phyloP scores from a whole-genome alignment of 2,113 vertebrate genomes.

The Fukomys damarensis region DNA sequence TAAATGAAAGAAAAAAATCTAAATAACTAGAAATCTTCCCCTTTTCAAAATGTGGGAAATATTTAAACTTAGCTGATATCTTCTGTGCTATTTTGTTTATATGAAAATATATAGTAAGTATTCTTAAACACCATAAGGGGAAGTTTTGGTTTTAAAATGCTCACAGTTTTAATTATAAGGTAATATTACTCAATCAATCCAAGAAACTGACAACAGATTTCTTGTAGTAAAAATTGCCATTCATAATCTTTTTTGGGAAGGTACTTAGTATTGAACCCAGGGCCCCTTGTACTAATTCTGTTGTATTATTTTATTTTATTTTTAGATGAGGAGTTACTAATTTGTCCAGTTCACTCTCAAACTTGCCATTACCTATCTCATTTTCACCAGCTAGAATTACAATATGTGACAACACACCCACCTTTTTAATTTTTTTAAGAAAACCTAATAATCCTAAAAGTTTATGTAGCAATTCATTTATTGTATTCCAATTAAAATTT shows the following conservation, averaged over 20 bases:
- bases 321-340: neutral
- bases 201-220: neutral
- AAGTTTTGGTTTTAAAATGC: neutral
- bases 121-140: neutral
- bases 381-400: neutral
- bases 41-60: neutral
- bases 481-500: neutral
- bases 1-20: neutral
- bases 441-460: neutral
- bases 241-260: neutral
- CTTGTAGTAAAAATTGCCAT: neutral
- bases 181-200: neutral
- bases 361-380: neutral
- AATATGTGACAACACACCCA: neutral
- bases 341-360: neutral
- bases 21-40: neutral
- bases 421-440: neutral
- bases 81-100: neutral
- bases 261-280: neutral
- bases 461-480: neutral
- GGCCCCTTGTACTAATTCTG: neutral
- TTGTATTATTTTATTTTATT: neutral
- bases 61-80: rapidly evolving
- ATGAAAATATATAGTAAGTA: neutral
- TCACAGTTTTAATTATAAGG: neutral